phyloP scores from a whole-genome alignment of 2,113 vertebrate species.

The Charadrius vociferus region DNA sequence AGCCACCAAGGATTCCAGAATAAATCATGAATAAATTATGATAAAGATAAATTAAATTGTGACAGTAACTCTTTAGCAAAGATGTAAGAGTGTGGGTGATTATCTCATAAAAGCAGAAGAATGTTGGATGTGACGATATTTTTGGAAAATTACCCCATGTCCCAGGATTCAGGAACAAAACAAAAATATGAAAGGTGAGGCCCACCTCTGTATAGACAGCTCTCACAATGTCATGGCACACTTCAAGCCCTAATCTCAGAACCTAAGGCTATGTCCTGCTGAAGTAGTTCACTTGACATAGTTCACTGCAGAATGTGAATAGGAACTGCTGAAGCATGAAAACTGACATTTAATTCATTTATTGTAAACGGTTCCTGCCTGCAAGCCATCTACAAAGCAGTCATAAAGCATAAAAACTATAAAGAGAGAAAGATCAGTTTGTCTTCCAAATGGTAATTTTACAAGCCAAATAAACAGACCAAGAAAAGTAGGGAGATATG shows the following conservation, averaged over 20 bases:
- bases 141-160: background rate
- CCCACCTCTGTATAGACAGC: background rate
- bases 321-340: background rate
- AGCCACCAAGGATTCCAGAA: background rate
- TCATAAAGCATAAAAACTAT: background rate
- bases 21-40: background rate
- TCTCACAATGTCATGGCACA: background rate
- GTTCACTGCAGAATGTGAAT: background rate
- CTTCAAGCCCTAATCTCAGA: background rate
- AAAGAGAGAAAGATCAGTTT: background rate
- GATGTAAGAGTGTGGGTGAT: background rate
- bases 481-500: background rate
- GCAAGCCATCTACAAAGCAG: background rate
- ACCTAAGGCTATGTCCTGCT: background rate
- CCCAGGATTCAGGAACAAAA: background rate
- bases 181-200: background rate
- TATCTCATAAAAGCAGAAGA: background rate
- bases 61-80: background rate
- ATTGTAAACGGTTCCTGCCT: background rate
- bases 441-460: background rate
- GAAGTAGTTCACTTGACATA: background rate
- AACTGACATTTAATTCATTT: background rate
- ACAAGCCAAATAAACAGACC: background rate
- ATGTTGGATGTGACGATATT: background rate
- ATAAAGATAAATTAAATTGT: background rate